Percentiles rank a stretch among this genome's conserved stretches.
These are phyloP conservation scores for Magallana gigas DNA, from an alignment of 1,140 invertebrate genomes.

Conservation along the genomic window DNA sequence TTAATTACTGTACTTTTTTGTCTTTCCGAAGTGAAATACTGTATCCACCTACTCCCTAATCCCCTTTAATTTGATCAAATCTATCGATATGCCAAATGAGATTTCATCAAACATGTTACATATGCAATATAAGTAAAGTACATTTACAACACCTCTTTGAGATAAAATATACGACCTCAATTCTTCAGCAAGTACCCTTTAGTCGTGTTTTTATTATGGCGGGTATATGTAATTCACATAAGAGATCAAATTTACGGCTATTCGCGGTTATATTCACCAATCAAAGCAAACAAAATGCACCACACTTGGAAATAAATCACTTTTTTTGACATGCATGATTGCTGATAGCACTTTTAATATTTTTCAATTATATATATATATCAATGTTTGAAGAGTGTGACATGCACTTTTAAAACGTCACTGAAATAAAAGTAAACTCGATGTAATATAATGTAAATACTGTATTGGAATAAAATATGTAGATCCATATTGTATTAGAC, in stretches of 20 bases:
- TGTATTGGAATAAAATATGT: too few relatives aligned
- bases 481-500: too few relatives aligned
- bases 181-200: background rate
- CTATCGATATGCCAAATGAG: background rate
- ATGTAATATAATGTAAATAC: too few relatives aligned
- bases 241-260: background rate
- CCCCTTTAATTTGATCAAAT: background rate
- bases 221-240: background rate
- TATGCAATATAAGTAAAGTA: background rate
- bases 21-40: too few relatives aligned
- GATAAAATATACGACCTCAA: background rate
- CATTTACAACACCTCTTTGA: background rate
- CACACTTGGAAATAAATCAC: background rate
- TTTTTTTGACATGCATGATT: background rate
- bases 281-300: background rate
- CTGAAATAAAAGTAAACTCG: too few relatives aligned
- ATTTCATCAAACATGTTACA: too few relatives aligned
- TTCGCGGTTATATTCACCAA: background rate
- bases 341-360: background rate
- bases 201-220: background rate
- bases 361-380: too few relatives aligned
- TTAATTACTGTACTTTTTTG: too few relatives aligned
- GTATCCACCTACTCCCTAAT: too few relatives aligned
- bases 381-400: too few relatives aligned
- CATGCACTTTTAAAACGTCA: too few relatives aligned